These are phyloP conservation scores for Thalassoma bifasciatum DNA, from an alignment of 2,113 vertebrate genomes.

Conservation along the genomic window DNA sequence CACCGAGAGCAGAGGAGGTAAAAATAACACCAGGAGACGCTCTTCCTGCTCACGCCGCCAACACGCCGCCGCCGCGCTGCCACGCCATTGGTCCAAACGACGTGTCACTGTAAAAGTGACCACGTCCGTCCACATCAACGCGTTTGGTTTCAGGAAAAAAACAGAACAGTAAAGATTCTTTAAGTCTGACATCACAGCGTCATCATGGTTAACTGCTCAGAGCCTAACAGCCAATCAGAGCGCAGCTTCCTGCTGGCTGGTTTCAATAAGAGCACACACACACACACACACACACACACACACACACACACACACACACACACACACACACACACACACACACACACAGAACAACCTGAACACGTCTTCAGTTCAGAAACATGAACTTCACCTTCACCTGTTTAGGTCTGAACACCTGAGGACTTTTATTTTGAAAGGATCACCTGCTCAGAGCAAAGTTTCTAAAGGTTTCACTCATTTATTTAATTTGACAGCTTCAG, in stretches of 20 bases:
- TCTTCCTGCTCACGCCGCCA: constrained; percentile 47
- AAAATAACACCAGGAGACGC: constrained; percentile 68
- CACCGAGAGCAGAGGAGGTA: constrained; percentile 70
- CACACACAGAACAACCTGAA: too few relatives aligned
- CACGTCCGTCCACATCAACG: neutral
- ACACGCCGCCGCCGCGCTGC: constrained; percentile 15
- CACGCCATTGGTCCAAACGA: constrained; percentile 47
- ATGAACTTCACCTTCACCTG: too few relatives aligned
- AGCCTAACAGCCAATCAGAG: neutral
- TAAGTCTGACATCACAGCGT: neutral
- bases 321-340: too few relatives aligned
- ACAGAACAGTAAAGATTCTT: neutral
- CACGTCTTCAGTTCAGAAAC: too few relatives aligned
- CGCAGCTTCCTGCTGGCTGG: neutral
- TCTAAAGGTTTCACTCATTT: too few relatives aligned
- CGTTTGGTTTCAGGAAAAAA: constrained; percentile 5
- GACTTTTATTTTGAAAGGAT: too few relatives aligned
- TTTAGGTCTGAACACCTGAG: too few relatives aligned
- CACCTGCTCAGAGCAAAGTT: too few relatives aligned
- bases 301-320: too few relatives aligned
- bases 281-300: too few relatives aligned
- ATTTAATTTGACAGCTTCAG: too few relatives aligned
- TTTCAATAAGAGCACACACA: neutral
- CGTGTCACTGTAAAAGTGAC: constrained; percentile 11
- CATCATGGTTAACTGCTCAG: neutral